Percentiles rank a stretch among this genome's conserved stretches.
Conservation (phyloP, 2,797 vertebrate genomes). For the Nannoperca obscura region DNA sequence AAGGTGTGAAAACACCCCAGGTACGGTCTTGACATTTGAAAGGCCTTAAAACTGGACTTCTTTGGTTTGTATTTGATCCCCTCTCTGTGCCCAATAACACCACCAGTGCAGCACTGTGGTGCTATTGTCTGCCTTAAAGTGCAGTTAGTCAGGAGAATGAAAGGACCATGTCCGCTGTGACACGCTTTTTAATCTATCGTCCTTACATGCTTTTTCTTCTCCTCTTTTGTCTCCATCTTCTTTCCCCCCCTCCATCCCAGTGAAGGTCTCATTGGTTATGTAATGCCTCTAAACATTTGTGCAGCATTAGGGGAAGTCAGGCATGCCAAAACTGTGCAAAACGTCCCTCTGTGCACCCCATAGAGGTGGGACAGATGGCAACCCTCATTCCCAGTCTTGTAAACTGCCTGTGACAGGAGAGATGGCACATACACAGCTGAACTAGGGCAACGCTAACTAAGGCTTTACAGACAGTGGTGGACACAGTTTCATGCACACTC, state of each 20-base stretch:
- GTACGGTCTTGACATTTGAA: slow-evolving; percentile 45
- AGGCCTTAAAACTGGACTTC: slow-evolving; percentile 33
- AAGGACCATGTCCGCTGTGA: slow-evolving; percentile 31
- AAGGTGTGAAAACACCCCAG: slow-evolving; percentile 40
- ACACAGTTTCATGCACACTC: slow-evolving; percentile 59
- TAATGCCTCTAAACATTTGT: slow-evolving; percentile 83
- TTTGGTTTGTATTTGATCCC: slow-evolving; percentile 30
- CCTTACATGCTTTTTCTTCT: slow-evolving; percentile 11
- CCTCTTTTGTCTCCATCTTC: slow-evolving; percentile 37
- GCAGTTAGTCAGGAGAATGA: slow-evolving; percentile 6
- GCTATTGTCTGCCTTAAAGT: slow-evolving; percentile 47
- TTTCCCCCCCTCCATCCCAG: slow-evolving; percentile 23
- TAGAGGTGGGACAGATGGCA: slow-evolving; percentile 86
- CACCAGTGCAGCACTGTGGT: slow-evolving; percentile 13
- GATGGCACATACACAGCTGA: slow-evolving; percentile 67
- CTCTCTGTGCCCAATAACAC: slow-evolving; percentile 36
- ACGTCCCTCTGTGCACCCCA: slow-evolving; percentile 78
- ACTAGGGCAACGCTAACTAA: slow-evolving; percentile 66
- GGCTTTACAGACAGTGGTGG: slow-evolving; percentile 66
- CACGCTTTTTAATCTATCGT: slow-evolving; percentile 30
- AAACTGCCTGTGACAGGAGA: slow-evolving; percentile 80
- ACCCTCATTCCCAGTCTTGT: slow-evolving; percentile 78
- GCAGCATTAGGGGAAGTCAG: slow-evolving; percentile 81
- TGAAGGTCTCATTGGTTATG: slow-evolving; percentile 75
- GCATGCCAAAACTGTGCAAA: slow-evolving; percentile 82